Evolutionary conservation across 2,888 invertebrate species (phyloP), one percentile per base, ranked within the genome.

Genomic region (Spilarctia lutea): DNA sequence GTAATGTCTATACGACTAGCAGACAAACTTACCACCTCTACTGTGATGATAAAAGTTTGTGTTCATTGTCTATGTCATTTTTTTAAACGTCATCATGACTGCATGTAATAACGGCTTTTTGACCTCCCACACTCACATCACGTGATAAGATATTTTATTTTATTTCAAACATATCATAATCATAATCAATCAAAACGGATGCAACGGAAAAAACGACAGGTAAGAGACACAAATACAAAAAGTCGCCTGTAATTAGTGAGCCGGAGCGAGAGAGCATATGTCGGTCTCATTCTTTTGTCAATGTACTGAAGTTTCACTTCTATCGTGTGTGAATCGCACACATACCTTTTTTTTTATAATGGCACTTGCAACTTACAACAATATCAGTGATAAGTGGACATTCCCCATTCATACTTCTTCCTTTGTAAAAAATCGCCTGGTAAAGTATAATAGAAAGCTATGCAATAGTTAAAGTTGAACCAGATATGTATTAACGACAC

Each of bases 1-100:
- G 67, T 76, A 75, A 8, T 67, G 39, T 68, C 20, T 45, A 30
- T 68, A 63, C 42, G 63, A 71, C 39, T 42, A 33, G 30, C 71
- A 63, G 39, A 69, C 69, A 39, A 48, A 70, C 30, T 27, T 63
- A 30, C 60, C 63, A 71, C 71, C 63, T 27, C 27, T 76, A 77
- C 76, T 82, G 77, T 84, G 20, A 75, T 85, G 88, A 87, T 88
- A 85, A 84, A 72, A 72, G 75, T 77, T 45, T 80, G 85, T 89
- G 83, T 88, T 89, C 90, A 89, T 81, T 86, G 72, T 71, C 63
- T 30, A 63, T 63, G 30, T 13, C 6, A 27, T 30, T 63, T 16
- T 63, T 63, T 63, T 7, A 27, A 30, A 30, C 13, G 27, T 30
- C 30, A 30, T 30, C 18, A 63, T 63, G 63, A 63, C 7, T 30